These are phyloP conservation scores for Lysandra bellargus DNA, from an alignment of 2,888 invertebrate species.

Conservation along the genomic window DNA sequence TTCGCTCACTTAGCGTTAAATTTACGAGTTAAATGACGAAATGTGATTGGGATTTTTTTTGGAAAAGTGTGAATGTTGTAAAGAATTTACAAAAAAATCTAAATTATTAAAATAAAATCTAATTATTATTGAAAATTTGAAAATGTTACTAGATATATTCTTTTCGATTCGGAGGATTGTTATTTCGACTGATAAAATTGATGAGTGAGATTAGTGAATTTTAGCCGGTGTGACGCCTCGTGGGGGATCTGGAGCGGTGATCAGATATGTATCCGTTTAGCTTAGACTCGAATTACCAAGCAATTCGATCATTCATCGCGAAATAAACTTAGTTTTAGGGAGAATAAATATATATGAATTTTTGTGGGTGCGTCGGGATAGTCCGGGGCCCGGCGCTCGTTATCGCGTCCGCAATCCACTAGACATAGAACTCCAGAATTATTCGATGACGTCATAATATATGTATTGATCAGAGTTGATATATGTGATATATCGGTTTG, in stretches of 20 bases:
- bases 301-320: conserved; percentile 80
- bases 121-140: conserved; percentile 14
- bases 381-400: conserved; percentile 54
- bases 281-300: conserved; percentile 77
- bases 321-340: conserved; percentile 70
- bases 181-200: conserved; percentile 69
- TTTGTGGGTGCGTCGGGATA: conserved; percentile 59
- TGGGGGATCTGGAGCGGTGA: conserved; percentile 61
- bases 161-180: conserved; percentile 42
- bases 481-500: conserved; percentile 68
- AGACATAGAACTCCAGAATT: conserved; percentile 48
- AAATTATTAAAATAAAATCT: conserved; percentile 17
- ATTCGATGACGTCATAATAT: conserved; percentile 45
- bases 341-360: conserved; percentile 71
- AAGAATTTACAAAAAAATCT: conserved; percentile 34
- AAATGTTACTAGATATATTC: conserved; percentile 30
- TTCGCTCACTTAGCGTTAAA: conserved; percentile 76
- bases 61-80: conserved; percentile 58
- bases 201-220: conserved; percentile 74
- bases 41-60: conserved; percentile 51
- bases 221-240: conserved; percentile 64
- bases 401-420: conserved; percentile 59
- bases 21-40: conserved; percentile 59
- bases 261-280: conserved; percentile 69
- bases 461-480: conserved; percentile 52